Evolutionary conservation across 2,797 vertebrate genomes (phyloP).

Genomic region (Xenopus petersii): DNA sequence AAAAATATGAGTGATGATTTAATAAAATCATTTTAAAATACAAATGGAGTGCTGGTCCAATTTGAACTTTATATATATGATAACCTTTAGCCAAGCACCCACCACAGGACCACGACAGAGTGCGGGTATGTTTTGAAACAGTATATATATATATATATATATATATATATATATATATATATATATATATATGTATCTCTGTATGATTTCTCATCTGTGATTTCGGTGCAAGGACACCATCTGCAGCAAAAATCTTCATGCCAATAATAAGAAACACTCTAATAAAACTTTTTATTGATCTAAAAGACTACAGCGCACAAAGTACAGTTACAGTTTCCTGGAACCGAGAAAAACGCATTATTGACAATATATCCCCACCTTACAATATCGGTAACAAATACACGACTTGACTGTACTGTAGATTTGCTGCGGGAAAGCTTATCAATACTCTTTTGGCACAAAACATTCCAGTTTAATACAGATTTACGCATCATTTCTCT

Average conservation of each 20-base stretch:
- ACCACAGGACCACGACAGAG: too few relatives aligned
- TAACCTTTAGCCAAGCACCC: too few relatives aligned
- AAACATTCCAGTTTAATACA: constrained; percentile 63
- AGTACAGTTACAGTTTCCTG: constrained; percentile 6
- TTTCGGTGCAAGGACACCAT: too few relatives aligned
- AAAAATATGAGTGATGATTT: too few relatives aligned
- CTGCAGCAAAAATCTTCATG: neutral
- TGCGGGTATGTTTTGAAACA: too few relatives aligned
- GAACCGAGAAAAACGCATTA: constrained; percentile 10
- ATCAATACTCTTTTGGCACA: constrained; percentile 66
- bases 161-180: too few relatives aligned
- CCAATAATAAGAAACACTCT: constrained; percentile 20
- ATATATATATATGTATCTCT: too few relatives aligned
- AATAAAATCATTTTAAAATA: too few relatives aligned
- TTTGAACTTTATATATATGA: too few relatives aligned
- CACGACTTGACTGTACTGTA: constrained; percentile 44
- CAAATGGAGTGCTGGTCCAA: too few relatives aligned
- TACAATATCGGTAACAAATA: constrained; percentile 37
- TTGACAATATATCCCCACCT: constrained; percentile 28
- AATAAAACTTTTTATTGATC: constrained; percentile 31
- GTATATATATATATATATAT: too few relatives aligned
- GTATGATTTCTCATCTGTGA: too few relatives aligned
- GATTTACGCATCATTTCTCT: constrained; percentile 55
- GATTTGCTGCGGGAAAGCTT: constrained; percentile 52
- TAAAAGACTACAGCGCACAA: constrained; percentile 21